Evolutionary conservation across 2,888 invertebrate genomes (phyloP).

Genomic region (Crepidodera aurea): DNA sequence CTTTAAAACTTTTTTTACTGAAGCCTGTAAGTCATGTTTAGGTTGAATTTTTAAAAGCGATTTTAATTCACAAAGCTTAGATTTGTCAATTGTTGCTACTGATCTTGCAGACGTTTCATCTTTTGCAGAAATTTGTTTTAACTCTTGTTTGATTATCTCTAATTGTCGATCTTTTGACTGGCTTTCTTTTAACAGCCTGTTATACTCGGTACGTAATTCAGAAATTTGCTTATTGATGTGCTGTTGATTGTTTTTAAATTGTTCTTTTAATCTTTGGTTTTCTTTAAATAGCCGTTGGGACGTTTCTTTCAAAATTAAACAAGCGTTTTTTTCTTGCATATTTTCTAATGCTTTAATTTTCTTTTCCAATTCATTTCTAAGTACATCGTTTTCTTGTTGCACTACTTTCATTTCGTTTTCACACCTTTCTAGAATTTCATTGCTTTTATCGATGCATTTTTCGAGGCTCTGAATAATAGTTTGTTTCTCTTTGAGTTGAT

Average conservation of each 20-base stretch:
- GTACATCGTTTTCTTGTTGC: conserved; percentile 18
- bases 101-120: too few species aligned
- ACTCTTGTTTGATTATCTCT: conserved; percentile 20
- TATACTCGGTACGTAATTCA: conserved; percentile 13
- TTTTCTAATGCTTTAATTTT: conserved; percentile 20
- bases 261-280: conserved; percentile 12
- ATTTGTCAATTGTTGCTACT: too few species aligned
- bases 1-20: too few species aligned
- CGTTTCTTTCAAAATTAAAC: neutral
- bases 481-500: conserved; percentile 26
- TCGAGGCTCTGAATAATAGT: conserved; percentile 32
- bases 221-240: conserved; percentile 9
- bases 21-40: too few species aligned
- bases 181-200: conserved; percentile 21
- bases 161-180: conserved; percentile 26
- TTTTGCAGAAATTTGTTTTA: conserved; percentile 4
- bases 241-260: conserved; percentile 5
- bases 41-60: too few species aligned
- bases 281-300: conserved; percentile 19
- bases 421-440: conserved; percentile 33
- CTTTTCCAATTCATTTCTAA: conserved; percentile 24
- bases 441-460: conserved; percentile 36
- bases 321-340: conserved; percentile 3
- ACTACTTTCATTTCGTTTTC: conserved; percentile 34
- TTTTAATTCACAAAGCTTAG: too few species aligned